Conservation (phyloP, 1,140 invertebrate genomes). For the Globodera rostochiensis region DNA sequence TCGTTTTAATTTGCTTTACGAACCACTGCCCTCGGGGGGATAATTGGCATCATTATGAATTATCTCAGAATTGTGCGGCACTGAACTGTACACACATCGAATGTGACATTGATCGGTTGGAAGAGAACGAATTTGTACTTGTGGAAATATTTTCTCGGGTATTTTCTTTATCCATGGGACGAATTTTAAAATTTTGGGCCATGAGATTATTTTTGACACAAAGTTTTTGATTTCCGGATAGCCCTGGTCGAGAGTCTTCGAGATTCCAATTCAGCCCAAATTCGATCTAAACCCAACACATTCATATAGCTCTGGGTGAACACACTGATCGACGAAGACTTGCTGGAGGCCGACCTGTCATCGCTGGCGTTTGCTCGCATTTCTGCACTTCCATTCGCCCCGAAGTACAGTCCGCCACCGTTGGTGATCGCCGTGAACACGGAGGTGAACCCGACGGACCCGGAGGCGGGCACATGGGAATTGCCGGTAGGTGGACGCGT, state of each 20-base stretch:
- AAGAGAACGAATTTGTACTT: constrained; percentile 60
- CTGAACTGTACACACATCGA: constrained; percentile 63
- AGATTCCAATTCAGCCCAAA: not conserved
- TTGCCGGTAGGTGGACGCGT: constrained; percentile 1
- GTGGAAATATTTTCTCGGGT: constrained; percentile 62
- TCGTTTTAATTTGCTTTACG: no score
- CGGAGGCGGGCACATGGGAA: constrained; percentile 33
- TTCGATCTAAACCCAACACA: not conserved
- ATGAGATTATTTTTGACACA: not conserved
- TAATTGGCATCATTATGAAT: no score
- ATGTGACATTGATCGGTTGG: constrained; percentile 60
- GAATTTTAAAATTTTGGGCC: not conserved
- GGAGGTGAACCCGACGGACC: constrained; percentile 57
- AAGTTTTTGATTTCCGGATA: not conserved
- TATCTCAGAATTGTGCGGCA: constrained; percentile 53
- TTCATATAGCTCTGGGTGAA: constrained; percentile 53
- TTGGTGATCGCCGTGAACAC: constrained; percentile 57
- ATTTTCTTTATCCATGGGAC: not conserved
- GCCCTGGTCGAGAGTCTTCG: not conserved
- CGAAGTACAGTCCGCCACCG: constrained; percentile 57
- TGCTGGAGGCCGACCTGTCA: constrained; percentile 58
- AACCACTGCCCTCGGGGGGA: no score
- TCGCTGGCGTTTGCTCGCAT: constrained; percentile 61
- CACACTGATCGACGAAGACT: constrained; percentile 59
- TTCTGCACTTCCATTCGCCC: constrained; percentile 49